phyloP scores from a whole-genome alignment of 2,888 invertebrate genomes.

The Cerastis leucographa region DNA sequence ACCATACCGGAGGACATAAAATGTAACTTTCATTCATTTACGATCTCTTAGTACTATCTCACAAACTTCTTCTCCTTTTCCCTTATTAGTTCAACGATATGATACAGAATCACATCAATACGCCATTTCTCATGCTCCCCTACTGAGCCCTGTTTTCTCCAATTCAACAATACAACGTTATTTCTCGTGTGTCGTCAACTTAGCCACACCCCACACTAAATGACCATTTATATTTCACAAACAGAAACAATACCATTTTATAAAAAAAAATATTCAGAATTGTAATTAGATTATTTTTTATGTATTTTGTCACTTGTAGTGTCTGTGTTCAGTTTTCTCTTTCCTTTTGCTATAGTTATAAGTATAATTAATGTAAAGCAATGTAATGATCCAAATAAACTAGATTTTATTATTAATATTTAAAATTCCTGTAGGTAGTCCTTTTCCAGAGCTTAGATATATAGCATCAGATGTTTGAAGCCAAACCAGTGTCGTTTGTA shows the following conservation, averaged over 20 bases:
- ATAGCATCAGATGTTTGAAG: neutral
- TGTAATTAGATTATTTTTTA: neutral
- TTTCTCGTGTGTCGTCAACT: neutral
- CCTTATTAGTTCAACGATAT: neutral
- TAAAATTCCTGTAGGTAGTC: neutral
- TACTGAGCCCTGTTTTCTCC: neutral
- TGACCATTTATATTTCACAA: neutral
- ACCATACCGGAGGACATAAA: neutral
- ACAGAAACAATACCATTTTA: neutral
- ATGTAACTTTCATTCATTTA: neutral
- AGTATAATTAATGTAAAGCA: neutral
- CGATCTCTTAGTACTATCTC: neutral
- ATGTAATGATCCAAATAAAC: neutral
- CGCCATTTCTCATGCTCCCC: neutral
- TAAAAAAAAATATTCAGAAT: neutral
- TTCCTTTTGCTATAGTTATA: neutral
- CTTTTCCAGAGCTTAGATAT: neutral
- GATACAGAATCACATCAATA: neutral
- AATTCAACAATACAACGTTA: neutral
- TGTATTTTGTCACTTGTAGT: neutral
- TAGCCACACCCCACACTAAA: neutral
- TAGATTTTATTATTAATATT: neutral
- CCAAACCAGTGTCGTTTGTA: neutral
- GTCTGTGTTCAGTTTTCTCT: neutral
- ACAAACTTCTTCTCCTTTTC: neutral